Percentiles rank a stretch among this genome's conserved stretches.
Evolutionary conservation across 1,140 invertebrate genomes (phyloP).

Genomic region (Melitaea cinxia): DNA sequence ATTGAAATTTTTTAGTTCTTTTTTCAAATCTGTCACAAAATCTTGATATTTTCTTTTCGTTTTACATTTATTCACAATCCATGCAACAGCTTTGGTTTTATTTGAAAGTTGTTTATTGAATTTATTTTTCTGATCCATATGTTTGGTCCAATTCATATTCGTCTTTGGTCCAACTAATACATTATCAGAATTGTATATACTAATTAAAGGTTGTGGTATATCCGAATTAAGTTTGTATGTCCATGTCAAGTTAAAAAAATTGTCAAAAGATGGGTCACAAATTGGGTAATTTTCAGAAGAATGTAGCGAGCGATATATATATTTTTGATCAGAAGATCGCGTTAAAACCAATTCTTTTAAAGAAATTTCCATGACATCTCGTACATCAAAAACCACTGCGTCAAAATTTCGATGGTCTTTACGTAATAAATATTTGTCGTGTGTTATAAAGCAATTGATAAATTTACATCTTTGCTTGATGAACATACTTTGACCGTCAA

Average conservation of each 20-base stretch:
- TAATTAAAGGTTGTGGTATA: constrained; percentile 61
- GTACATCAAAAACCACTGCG: constrained; percentile 56
- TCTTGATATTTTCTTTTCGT: constrained; percentile 52
- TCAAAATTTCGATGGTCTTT: constrained; percentile 54
- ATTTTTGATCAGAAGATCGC: constrained; percentile 56
- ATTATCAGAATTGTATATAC: constrained; percentile 52
- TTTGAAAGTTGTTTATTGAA: constrained; percentile 39
- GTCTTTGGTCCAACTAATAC: constrained; percentile 55
- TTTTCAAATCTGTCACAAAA: constrained; percentile 53
- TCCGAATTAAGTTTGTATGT: constrained; percentile 67
- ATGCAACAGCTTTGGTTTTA: constrained; percentile 63
- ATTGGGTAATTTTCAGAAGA: constrained; percentile 52
- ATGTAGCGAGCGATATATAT: constrained; percentile 60
- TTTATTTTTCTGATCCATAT: constrained; percentile 47
- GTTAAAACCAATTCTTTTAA: constrained; percentile 42
- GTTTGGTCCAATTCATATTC: constrained; percentile 48
- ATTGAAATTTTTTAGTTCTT: constrained; percentile 59
- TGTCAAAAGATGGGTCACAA: constrained; percentile 54
- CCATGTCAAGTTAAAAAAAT: constrained; percentile 70
- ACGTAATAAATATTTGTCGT: constrained; percentile 48
- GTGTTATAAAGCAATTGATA: constrained; percentile 64
- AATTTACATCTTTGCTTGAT: constrained; percentile 61
- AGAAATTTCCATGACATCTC: constrained; percentile 43
- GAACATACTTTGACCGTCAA: constrained; percentile 53
- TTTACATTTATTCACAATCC: constrained; percentile 59